Conservation (phyloP, 92 coral and sea anemone species). For the Umimayanthus chanpuru region DNA sequence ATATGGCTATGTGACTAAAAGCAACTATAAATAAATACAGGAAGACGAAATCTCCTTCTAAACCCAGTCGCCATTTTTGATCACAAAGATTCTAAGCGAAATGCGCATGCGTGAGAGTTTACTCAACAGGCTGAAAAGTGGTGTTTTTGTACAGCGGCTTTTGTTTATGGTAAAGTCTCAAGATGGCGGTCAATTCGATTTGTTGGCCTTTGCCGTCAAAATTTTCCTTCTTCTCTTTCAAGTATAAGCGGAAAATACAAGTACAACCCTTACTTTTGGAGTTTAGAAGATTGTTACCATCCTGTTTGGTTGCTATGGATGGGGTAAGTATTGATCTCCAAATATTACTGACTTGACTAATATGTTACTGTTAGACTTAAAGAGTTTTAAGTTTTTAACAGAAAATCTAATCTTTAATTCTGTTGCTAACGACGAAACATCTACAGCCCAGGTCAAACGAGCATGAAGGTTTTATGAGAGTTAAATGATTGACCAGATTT, state of each 20-base stretch:
- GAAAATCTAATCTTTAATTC: background rate
- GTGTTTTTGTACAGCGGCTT: constrained; percentile 34
- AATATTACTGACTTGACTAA: no score
- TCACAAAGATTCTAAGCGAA: background rate
- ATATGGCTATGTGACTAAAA: constrained; percentile 24
- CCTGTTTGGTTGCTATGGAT: constrained; percentile 64
- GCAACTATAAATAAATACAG: constrained; percentile 41
- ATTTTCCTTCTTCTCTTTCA: constrained; percentile 71
- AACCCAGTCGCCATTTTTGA: constrained; percentile 42
- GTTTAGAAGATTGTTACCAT: constrained; percentile 72
- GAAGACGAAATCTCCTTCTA: constrained; percentile 31
- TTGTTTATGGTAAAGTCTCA: constrained; percentile 59
- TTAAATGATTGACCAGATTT: no score
- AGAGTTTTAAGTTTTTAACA: background rate
- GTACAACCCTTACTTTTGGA: constrained; percentile 76
- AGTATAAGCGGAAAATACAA: constrained; percentile 61
- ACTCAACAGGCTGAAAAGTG: background rate
- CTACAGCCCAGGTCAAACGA: no score
- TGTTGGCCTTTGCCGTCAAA: constrained; percentile 79
- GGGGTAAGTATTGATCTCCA: constrained; percentile 50
- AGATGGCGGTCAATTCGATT: constrained; percentile 97
- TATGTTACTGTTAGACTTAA: no score
- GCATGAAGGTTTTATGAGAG: no score
- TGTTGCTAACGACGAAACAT: constrained; percentile 9
- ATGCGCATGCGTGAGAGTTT: constrained; percentile 7